phyloP scores from a whole-genome alignment of 1,140 invertebrate genomes.

The Drosophila erecta region DNA sequence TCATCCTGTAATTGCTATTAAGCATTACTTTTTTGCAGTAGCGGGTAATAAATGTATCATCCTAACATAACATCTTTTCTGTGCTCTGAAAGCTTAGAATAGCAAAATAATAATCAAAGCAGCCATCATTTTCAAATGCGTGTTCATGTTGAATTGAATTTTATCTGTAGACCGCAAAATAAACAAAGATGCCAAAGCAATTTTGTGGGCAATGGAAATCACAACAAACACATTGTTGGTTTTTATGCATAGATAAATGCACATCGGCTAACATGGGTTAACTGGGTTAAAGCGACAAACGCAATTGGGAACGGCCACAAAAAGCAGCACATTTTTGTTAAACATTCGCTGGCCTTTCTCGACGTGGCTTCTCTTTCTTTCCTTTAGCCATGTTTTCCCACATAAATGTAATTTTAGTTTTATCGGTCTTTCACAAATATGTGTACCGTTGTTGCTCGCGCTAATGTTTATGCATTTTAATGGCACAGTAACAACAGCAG shows the following conservation, averaged over 20 bases:
- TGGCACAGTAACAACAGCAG: slow-evolving; percentile 44
- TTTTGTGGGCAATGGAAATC: slow-evolving; percentile 50
- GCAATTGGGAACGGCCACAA: slow-evolving; percentile 51
- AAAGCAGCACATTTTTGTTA: slow-evolving; percentile 34
- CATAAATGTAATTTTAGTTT: slow-evolving; percentile 48
- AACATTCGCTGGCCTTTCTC: slow-evolving; percentile 35
- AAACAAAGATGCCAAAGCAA: slow-evolving; percentile 56
- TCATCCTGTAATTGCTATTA: no score
- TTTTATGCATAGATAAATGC: slow-evolving; percentile 23
- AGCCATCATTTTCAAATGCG: slow-evolving; percentile 59
- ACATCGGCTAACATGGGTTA: slow-evolving; percentile 61
- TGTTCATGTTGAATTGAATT: slow-evolving; percentile 45
- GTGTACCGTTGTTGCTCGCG: slow-evolving; percentile 29
- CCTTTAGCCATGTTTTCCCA: slow-evolving; percentile 40
- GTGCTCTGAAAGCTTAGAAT: no score
- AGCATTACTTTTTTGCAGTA: no score
- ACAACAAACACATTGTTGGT: slow-evolving; percentile 17
- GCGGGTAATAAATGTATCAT: no score
- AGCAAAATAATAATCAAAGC: slow-evolving; percentile 41
- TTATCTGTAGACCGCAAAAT: slow-evolving; percentile 59
- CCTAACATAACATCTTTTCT: neutral
- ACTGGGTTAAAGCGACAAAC: slow-evolving; percentile 78
- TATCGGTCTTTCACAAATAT: slow-evolving; percentile 53
- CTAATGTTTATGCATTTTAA: slow-evolving; percentile 70
- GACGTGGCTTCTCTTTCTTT: slow-evolving; percentile 20